phyloP scores from a whole-genome alignment of 1,140 invertebrate genomes.

The Drosophila parvula region DNA sequence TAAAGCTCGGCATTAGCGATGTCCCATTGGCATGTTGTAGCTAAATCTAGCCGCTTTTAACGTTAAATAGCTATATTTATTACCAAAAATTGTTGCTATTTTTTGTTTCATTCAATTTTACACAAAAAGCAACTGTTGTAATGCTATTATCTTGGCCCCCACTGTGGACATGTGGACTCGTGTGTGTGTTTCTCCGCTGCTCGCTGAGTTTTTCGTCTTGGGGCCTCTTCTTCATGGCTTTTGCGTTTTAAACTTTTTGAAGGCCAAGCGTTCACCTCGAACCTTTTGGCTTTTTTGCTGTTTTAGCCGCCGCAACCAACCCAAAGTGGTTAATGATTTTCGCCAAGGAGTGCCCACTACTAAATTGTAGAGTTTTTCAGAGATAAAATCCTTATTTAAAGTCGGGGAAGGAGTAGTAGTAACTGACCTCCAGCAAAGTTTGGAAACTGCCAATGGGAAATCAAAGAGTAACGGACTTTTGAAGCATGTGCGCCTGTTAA shows the following conservation, averaged over 20 bases:
- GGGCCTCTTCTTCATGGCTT: conserved; percentile 54
- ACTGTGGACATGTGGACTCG: conserved; percentile 11
- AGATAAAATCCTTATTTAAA: neutral
- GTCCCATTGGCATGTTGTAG: no score
- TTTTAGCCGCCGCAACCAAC: conserved; percentile 18
- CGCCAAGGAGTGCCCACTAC: neutral
- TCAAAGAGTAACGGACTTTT: conserved; percentile 6
- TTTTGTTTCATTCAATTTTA: no score
- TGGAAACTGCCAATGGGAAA: neutral
- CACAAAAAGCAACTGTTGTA: neutral
- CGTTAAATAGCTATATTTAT: no score
- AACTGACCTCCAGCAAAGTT: conserved; percentile 60
- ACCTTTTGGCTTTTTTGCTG: conserved; percentile 35
- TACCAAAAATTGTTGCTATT: no score
- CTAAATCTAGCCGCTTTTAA: no score
- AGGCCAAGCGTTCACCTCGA: conserved; percentile 73
- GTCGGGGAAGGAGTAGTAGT: no score
- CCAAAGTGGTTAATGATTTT: conserved; percentile 19
- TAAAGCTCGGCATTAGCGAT: no score
- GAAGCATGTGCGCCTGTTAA: conserved; percentile 69
- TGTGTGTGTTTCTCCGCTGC: conserved; percentile 45
- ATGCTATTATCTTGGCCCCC: conserved; percentile 9
- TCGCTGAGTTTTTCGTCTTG: conserved; percentile 33
- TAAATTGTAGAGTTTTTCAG: neutral
- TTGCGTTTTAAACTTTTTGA: conserved; percentile 71